Evolutionary conservation across 2,888 invertebrate genomes (phyloP), one percentile per base, ranked within the genome.

Genomic region (Xanthia togata): DNA sequence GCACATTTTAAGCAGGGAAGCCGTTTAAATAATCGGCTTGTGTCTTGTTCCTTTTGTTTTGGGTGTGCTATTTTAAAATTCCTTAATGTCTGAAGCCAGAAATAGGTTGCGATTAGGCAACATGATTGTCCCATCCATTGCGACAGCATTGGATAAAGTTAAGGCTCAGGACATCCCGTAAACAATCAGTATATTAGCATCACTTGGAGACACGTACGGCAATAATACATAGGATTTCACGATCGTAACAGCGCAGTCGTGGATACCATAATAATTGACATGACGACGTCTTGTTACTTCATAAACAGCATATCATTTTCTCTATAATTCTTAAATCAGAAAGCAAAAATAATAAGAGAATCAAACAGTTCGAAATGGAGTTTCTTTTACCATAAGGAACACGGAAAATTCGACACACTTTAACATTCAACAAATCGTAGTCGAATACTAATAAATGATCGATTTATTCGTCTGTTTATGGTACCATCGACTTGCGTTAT

Each of bases 1-100:
- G 85, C 87, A 85, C 88, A 89, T 90, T 89, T 89, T 86, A 88
- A 91, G 84, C 82, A 76, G 84, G 89, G 88, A 87, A 88, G 76
- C 76, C 84, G 77, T 87, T 90, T 89, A 88, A 70, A 85, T 73
- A 85, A 90, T 88, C 89, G 71, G 65, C 23, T 31, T 68, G 67
- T 77, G 70, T 77, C 67, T 77, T 69, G 62, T 70, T 79, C 70
- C 74, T 85, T 88, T 86, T 79, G 70, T 83, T 77, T 60, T 47
- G 64, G 73, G 78, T 80, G 57, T 55, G 73, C 59, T 82, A 81
- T 83, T 86, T 79, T 76, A 78, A 76, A 77, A 80, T 81, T 77
- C 68, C 69, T 81, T 65, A 72, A 84, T 60, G 71, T 69, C 69
- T 83, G 63, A 60, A 35, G 63, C 59, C 72, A n/a, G 59, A 79